Base-by-base conservation (phyloP, 2,113 vertebrate genomes). In the Amphiprion percula region DNA sequence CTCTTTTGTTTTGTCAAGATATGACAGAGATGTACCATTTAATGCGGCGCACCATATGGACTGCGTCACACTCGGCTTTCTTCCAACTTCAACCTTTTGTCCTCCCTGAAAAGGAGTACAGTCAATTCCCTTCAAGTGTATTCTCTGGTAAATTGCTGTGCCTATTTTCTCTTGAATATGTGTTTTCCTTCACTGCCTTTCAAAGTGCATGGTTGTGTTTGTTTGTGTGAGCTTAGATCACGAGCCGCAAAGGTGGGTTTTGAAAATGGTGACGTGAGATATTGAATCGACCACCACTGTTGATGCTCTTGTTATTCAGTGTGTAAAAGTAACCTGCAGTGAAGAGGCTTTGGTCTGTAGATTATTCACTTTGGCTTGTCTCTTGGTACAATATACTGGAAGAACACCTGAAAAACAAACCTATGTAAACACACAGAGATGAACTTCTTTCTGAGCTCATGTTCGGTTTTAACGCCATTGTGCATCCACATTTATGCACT, bases 241-340 rank as follows among this genome's bases (percentile, higher is more conserved):
- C 2, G 2, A 41, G 41, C 10, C 6, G 24, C 30, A 55, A 47
- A 69, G 60, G 33, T 58, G 64, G 46, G 74, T 71, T 50, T 66
- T 71, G 67, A 73, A 64, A 72, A 64, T 4, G 23, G n/a, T 65
- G 14, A 63, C 33, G n/a, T 10, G 26, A 74, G 63, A 63, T 64
- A 46, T 46, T 33, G 49, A 83, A 66, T 61, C 23, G 0, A 21
- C 55, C 59, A 1, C 28, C 5, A 8, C 41, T 15, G 62, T 3
- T 24, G 47, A n/a, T 37, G 46, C 26, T 70, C 56, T 41, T 61
- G 6, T 74, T 81, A 21, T 82, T 80, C 68, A 62, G 83, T 49
- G 70, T 68, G 26, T 67, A 71, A 77, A 69, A 23, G 49, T 24
- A 55, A 37, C 56, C 47, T 15, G 14, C 75, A 30, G 79, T 17